Evolutionary conservation across 2,113 vertebrate genomes (phyloP), one percentile per base, ranked within the genome.

Genomic region (Anser cygnoides): DNA sequence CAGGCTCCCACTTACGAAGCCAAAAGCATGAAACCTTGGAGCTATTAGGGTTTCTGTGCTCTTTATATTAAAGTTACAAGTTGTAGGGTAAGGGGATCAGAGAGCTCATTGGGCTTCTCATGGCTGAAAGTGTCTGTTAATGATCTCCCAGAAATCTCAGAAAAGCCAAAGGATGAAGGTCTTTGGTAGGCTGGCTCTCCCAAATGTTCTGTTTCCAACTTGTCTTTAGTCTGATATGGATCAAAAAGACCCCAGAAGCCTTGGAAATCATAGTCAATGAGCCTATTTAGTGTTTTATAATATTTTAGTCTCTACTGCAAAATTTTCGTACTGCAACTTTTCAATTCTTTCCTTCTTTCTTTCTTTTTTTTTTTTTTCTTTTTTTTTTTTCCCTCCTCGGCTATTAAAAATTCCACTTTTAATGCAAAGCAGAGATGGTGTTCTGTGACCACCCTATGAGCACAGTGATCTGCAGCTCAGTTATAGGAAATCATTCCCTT

Each of bases 391-490:
- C 39, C 43, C 59, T 90, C 17, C 25, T 28, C 28, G 59, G 44
- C 77, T 92, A 87, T 91, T 95, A 95, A 95, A 95, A 96, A 87
- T 79, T 95, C 91, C 77, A 54, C 19, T 94, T 95, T 23, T 92
- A 96, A 96, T 95, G 74, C 3, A 14, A 93, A 96, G 91, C 94
- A 96, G 89, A 94, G 26, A 23, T 9, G 7, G 49, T 18, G 20
- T 58, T 84, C 77, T 84, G 44, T 76, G 92, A 58, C 84, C 89
- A 92, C 89, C 90, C 73, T 65, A 71, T 13, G 23, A 96, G 72
- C 65, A 71, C 37, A 65, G 25, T 5, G 13, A 89, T 93, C 92
- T 96, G 59, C 92, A 74, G 8, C 49, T 54, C 77, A 62, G 86
- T 88, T 89, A 79, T 76, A 92, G 70, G 49, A 96, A 94, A 85